Base-by-base conservation (phyloP, 2,113 vertebrate species). In the Crotalus viridis region DNA sequence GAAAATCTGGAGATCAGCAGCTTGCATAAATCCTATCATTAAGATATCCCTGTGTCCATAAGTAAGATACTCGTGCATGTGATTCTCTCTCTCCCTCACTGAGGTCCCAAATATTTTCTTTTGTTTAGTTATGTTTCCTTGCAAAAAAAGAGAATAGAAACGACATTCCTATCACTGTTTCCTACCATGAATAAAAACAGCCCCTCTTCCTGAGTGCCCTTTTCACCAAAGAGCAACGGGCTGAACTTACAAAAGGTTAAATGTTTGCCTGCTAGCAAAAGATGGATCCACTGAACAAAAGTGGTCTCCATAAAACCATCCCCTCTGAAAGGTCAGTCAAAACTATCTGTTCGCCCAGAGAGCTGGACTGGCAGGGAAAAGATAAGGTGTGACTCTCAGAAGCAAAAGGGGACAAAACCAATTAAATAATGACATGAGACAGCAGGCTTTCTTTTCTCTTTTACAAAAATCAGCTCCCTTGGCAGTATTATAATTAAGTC, bases 241-340 rank as follows among this genome's bases (percentile, higher is more conserved):
- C 57, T 74, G 87, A 64, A 43, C 74, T 64, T 89, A 86, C 87
- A 87, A 89, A 93, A 93, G 88, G 48, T 64, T 89, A 64, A 92
- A n/a, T 33, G 52, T 93, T 69, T 90, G 92, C 56, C 39, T 15
- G 85, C 55, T 57, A 51, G 87, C 89, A 81, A 33, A 89, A 89
- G 17, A 22, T 90, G 52, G 94, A 91, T 89, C 28, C 28, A 85
- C 10, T 5, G n/a, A 90, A 87, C 21, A 61, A 24, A 90, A 85
- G 69, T 81, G 92, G 46, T 33, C 54, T 24, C 59, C 57, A 85
- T 85, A 93, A 43, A 94, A 90, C 46, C 52, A 26, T n/a, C 89
- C 69, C 48, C 85, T 51, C 17, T 19, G 86, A 92, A 91, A 92
- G 69, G 21, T 92, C 74, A 64, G n/a, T 26, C 85, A 89, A 64